Evolutionary conservation across 2,797 vertebrate species (phyloP).

Genomic region (Sylvilagus floridanus): DNA sequence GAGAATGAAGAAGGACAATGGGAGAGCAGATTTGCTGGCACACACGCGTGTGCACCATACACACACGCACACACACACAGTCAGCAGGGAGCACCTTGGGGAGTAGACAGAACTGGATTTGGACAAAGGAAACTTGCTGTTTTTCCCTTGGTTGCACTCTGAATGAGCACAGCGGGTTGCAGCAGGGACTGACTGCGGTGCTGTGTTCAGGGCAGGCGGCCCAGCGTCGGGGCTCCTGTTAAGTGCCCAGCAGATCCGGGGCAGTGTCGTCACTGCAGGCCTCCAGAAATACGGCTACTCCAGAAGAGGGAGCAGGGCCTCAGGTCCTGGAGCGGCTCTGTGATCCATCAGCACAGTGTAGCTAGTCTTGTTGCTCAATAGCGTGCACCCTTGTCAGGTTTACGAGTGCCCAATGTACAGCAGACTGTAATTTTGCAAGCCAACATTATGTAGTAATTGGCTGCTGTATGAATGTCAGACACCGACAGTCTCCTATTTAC

Average conservation of each 20-base stretch:
- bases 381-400: not conserved
- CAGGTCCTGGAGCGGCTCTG: not conserved
- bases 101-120: not conserved
- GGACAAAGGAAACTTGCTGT: not conserved
- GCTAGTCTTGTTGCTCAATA: not conserved
- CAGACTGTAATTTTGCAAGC: not conserved
- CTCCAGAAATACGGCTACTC: not conserved
- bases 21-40: not conserved
- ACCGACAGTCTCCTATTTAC: constrained; percentile 57
- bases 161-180: not conserved
- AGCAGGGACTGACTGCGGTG: not conserved
- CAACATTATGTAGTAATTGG: not conserved
- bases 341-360: not conserved
- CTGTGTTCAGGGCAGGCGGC: not conserved
- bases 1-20: not conserved
- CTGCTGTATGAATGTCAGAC: not conserved
- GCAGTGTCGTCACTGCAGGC: not conserved
- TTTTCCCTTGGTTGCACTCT: not conserved
- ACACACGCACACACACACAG: not conserved
- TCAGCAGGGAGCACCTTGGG: not conserved
- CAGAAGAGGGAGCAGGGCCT: not conserved
- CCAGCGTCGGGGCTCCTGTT: not conserved
- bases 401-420: not conserved
- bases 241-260: not conserved
- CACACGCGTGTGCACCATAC: not conserved